phyloP scores from a whole-genome alignment of 2,113 vertebrate species.

The Daphoenositta chrysoptera region DNA sequence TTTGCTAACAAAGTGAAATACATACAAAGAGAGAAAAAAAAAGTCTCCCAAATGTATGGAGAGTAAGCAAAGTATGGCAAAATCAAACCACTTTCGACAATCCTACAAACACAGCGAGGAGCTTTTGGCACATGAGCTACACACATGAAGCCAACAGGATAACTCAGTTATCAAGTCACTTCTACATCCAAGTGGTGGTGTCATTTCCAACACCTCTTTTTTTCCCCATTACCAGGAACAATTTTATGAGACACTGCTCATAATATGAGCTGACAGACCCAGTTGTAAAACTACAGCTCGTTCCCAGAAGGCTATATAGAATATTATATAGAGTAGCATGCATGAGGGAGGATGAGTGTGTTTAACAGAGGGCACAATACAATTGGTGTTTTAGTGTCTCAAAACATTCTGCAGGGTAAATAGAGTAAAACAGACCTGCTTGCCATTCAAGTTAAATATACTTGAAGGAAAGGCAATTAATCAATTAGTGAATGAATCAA shows the following conservation, averaged over 20 bases:
- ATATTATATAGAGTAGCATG: neutral
- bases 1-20: constrained; percentile 15
- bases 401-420: neutral
- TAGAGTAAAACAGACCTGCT: neutral
- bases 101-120: neutral
- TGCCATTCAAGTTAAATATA: neutral
- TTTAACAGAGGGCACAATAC: neutral
- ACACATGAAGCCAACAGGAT: neutral
- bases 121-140: neutral
- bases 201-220: neutral
- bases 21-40: neutral
- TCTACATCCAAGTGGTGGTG: neutral
- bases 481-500: neutral
- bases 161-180: neutral
- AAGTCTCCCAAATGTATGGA: neutral
- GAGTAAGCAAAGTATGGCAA: neutral
- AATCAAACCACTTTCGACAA: neutral
- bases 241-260: neutral
- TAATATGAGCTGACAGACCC: neutral
- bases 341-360: neutral
- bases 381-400: neutral
- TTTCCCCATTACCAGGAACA: neutral
- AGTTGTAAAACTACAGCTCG: neutral
- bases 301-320: neutral
- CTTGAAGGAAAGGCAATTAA: neutral